Conservation (phyloP, 1,140 invertebrate species). For the Macrocentrus cingulum region DNA sequence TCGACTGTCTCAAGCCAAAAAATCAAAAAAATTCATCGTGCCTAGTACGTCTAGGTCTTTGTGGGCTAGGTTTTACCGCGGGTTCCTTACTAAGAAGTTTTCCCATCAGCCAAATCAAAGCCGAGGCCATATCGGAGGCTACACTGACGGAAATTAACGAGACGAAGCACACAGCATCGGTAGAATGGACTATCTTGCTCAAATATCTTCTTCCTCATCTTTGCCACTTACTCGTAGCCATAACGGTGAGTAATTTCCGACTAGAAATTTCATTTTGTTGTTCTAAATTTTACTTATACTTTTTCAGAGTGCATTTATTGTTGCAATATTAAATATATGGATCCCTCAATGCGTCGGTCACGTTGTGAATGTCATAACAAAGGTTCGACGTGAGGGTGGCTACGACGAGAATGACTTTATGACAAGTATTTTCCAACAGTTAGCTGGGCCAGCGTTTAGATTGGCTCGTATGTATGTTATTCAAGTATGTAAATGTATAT, state of each 20-base stretch:
- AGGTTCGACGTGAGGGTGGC: slow-evolving; percentile 52
- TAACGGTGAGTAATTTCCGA: slow-evolving; percentile 61
- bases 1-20: neutral
- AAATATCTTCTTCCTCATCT: slow-evolving; percentile 64
- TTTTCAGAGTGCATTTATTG: slow-evolving; percentile 74
- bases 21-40: neutral
- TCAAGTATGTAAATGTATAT: slow-evolving; percentile 62
- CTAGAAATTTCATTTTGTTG: too few species aligned
- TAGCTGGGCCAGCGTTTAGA: slow-evolving; percentile 68
- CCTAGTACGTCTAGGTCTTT: slow-evolving; percentile 24
- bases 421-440: slow-evolving; percentile 62
- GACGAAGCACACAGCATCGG: slow-evolving; percentile 30
- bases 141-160: slow-evolving; percentile 10
- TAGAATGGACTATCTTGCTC: slow-evolving; percentile 68
- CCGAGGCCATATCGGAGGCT: slow-evolving; percentile 16
- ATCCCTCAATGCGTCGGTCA: slow-evolving; percentile 77
- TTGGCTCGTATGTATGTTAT: slow-evolving; percentile 68
- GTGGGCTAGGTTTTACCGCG: slow-evolving; percentile 27
- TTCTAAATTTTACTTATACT: slow-evolving; percentile 20
- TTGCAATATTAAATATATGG: slow-evolving; percentile 80
- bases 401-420: slow-evolving; percentile 27
- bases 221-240: slow-evolving; percentile 61
- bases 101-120: slow-evolving; percentile 10
- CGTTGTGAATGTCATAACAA: slow-evolving; percentile 74
- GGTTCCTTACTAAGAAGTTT: slow-evolving; percentile 23